Evolutionary conservation across 2,113 vertebrate species (phyloP).

Genomic region (Alligator sinensis): DNA sequence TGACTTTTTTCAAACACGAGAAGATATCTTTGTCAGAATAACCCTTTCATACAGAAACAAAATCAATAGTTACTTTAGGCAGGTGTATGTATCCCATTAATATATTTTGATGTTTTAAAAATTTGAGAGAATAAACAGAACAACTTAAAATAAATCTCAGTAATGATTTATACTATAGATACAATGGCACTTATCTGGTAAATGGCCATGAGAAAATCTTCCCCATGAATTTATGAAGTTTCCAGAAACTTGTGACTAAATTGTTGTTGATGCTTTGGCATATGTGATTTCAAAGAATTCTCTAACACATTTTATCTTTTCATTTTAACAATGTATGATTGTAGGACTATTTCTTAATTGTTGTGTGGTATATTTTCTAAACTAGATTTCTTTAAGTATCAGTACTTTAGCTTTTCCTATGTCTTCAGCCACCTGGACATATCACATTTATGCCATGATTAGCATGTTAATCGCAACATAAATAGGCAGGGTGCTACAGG

Average conservation of each 20-base stretch:
- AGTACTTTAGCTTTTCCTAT: neutral
- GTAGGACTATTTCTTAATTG: neutral
- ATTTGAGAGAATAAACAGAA: neutral
- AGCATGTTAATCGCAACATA: no score
- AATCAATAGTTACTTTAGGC: neutral
- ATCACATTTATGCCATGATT: no score
- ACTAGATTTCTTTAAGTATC: neutral
- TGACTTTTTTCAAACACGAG: neutral
- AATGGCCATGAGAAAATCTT: neutral
- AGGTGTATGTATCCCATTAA: neutral
- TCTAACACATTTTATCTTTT: slow-evolving; percentile 1
- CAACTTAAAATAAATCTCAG: neutral
- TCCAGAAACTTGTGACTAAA: neutral
- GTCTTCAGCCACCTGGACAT: no score
- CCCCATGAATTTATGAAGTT: slow-evolving; percentile 3
- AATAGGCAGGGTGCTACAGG: no score
- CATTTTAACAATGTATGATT: neutral
- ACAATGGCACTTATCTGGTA: neutral
- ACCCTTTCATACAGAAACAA: neutral
- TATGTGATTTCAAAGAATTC: neutral
- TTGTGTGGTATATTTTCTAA: neutral
- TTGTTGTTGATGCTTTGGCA: neutral
- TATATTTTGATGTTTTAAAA: neutral
- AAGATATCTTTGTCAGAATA: neutral
- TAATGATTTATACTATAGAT: rapidly evolving